Evolutionary conservation across 1,140 invertebrate species (phyloP).

Genomic region (Tetramorium simillimum): DNA sequence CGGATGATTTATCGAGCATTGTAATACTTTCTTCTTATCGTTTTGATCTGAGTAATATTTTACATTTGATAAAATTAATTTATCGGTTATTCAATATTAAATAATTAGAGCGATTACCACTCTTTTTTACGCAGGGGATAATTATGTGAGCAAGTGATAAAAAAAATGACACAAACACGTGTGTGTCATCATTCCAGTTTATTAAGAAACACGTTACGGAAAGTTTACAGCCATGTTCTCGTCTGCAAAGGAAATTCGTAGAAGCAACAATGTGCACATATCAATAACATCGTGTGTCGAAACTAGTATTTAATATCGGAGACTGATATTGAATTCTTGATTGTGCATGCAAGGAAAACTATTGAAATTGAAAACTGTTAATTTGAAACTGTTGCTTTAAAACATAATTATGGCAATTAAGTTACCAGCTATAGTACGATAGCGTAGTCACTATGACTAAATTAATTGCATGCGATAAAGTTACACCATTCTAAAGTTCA

Average conservation of each 20-base stretch:
- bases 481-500: conserved; percentile 9
- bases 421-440: not conserved
- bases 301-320: not conserved
- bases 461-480: not conserved
- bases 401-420: not conserved
- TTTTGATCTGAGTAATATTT: not conserved
- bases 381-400: not conserved
- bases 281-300: not conserved
- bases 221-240: conserved; percentile 1
- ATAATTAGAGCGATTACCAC: not conserved
- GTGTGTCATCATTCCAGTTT: conserved; percentile 7
- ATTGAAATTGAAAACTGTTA: not conserved
- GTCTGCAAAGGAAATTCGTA: not conserved
- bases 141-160: not conserved
- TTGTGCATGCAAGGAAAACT: not conserved
- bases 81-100: not conserved
- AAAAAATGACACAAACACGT: not conserved
- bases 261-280: not conserved
- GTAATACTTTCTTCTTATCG: not conserved
- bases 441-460: not conserved
- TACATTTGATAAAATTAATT: not conserved
- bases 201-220: not conserved
- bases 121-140: not conserved
- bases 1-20: not conserved
- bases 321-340: not conserved